Base-by-base conservation (phyloP, 64 coral and sea anemone genomes). In the Montipora efflorescens region DNA sequence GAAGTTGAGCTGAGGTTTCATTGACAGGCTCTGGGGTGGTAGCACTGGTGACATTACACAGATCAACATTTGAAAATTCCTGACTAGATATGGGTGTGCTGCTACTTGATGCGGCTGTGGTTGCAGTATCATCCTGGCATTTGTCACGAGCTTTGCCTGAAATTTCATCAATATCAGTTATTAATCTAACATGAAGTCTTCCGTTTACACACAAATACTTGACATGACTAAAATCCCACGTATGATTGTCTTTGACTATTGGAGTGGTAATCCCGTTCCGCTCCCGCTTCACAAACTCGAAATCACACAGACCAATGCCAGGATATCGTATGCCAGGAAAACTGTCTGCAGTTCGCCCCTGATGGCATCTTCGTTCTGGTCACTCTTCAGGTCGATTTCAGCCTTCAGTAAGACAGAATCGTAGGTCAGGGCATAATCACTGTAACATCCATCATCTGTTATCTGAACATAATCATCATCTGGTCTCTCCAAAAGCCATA, bases 211-310 rank as follows among this genome's bases (percentile, higher is more conserved):
- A 91, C 20, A 91, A 55, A 48, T 93, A 84, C 77, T 87, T 87
- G n/a, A 93, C 92, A 93, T 88, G 92, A 80, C 45, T 87, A 88
- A 93, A 93, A 88, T 93, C 92, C 84, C 92, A 93, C 44, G 79
- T 70, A 77, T 88, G 92, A 44, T 53, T 61, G 48, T 93, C 92
- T 59, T 88, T 88, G 62, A 93, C 92, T 21, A 79, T 48, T 48
- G 92, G 92, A 81, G 76, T 88, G 76, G 44, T 88, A 70, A 93
- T 88, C n/a, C 79, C 69, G 61, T 93, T 88, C 21, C 25, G 28
- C 71, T 88, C 92, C 50, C 84, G 3, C 70, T 93, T 93, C 47
- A 93, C 76, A 88, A 80, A 94, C 77, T 94, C 92, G 72, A 94
- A 82, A 81, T 91, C 79, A 48, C 69, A 69, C 43, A 59, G 44